phyloP scores from a whole-genome alignment of 64 coral and sea anemone species.

The Stichodactyla mertensii region DNA sequence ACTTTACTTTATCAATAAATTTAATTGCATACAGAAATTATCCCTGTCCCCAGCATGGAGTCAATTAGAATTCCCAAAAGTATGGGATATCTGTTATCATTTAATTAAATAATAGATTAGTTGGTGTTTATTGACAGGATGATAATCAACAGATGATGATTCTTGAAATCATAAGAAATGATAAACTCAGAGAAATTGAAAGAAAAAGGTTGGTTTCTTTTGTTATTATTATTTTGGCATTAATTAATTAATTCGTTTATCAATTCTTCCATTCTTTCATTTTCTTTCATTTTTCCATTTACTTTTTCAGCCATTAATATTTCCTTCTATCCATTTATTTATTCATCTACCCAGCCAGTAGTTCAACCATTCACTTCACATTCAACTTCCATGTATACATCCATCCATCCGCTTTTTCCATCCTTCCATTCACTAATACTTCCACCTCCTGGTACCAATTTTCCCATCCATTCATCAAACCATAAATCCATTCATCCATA shows the following conservation, averaged over 20 bases:
- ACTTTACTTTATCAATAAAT: too few species aligned
- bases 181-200: slow-evolving; percentile 88
- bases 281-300: background rate
- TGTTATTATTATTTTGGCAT: background rate
- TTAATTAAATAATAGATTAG: too few species aligned
- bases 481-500: background rate
- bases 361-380: too few species aligned
- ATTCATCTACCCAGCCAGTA: background rate
- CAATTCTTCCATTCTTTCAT: background rate
- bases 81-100: too few species aligned
- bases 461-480: background rate
- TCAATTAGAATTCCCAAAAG: too few species aligned
- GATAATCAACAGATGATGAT: slow-evolving; percentile 83
- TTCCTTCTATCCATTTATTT: background rate
- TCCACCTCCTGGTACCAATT: background rate
- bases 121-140: slow-evolving; percentile 49
- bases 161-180: slow-evolving; percentile 96
- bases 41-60: too few species aligned
- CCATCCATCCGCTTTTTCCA: too few species aligned
- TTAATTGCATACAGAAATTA: too few species aligned
- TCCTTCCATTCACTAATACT: too few species aligned
- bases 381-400: too few species aligned
- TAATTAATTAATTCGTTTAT: background rate
- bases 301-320: background rate
- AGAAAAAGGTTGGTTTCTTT: slow-evolving; percentile 58